These are phyloP conservation scores for Nothocercus julius DNA, from an alignment of 2,113 vertebrate genomes.

Conservation along the genomic window DNA sequence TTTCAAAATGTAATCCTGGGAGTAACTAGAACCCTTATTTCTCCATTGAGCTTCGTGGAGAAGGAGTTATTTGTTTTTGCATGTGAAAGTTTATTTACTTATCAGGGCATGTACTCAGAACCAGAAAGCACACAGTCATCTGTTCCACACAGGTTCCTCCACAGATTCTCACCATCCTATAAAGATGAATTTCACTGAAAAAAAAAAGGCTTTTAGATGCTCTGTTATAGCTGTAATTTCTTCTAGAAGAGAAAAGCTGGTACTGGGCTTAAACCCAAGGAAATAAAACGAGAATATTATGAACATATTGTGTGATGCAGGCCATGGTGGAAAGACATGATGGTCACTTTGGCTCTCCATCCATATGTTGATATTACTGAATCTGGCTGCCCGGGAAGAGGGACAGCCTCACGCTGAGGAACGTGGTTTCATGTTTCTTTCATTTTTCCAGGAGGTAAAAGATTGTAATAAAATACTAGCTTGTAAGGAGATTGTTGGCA, in stretches of 20 bases:
- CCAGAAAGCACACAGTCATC: rapidly evolving
- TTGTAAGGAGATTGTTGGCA: not conserved
- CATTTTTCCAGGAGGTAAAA: not conserved
- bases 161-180: not conserved
- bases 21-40: not conserved
- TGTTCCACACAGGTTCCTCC: not conserved
- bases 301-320: not conserved
- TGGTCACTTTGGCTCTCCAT: not conserved
- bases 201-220: not conserved
- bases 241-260: not conserved
- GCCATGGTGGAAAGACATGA: not conserved
- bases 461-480: not conserved
- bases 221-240: not conserved
- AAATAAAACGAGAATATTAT: not conserved
- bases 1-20: conserved; percentile 3
- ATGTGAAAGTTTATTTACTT: not conserved
- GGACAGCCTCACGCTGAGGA: not conserved
- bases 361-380: not conserved
- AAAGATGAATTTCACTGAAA: not conserved
- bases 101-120: not conserved
- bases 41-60: not conserved
- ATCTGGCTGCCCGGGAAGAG: not conserved
- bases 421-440: not conserved
- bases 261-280: not conserved
- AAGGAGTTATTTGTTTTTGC: not conserved